Evolutionary conservation across 2,797 vertebrate genomes (phyloP).

Genomic region (Rhinophrynus dorsalis): DNA sequence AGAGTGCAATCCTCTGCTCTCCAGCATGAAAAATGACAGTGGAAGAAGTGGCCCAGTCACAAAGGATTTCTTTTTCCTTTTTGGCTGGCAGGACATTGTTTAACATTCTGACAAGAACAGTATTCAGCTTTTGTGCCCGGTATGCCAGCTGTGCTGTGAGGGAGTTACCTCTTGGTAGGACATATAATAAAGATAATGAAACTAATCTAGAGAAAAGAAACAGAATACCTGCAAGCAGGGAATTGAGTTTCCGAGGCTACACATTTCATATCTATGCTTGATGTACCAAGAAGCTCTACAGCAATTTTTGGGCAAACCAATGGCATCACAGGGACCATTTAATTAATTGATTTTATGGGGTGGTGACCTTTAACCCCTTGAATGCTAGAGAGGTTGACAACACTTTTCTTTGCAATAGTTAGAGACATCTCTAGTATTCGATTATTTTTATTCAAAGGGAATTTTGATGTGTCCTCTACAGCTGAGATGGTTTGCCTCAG

Average conservation of each 20-base stretch:
- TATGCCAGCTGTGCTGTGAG: slow-evolving; percentile 42
- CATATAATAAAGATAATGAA: slow-evolving; percentile 38
- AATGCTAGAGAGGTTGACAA: too few species aligned
- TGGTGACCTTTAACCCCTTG: too few species aligned
- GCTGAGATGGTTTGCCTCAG: too few species aligned
- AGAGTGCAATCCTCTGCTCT: slow-evolving; percentile 54
- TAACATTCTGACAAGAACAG: slow-evolving; percentile 46
- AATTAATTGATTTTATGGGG: too few species aligned
- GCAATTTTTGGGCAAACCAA: too few species aligned
- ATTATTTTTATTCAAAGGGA: too few species aligned
- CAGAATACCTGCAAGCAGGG: background rate
- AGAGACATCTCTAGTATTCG: too few species aligned
- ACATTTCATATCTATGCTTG: too few species aligned
- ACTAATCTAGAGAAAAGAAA: slow-evolving; percentile 20
- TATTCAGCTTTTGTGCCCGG: slow-evolving; percentile 40
- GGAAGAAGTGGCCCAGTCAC: slow-evolving; percentile 35
- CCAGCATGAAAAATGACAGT: slow-evolving; percentile 41
- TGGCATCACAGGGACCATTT: too few species aligned
- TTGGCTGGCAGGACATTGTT: slow-evolving; percentile 45
- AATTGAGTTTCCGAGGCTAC: slow-evolving; percentile 13
- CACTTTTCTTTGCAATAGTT: too few species aligned
- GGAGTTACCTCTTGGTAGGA: slow-evolving; percentile 37
- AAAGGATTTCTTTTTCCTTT: slow-evolving; percentile 49
- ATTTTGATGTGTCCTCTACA: too few species aligned
- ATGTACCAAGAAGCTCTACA: too few species aligned